phyloP scores from a whole-genome alignment of 2,797 vertebrate species.

The Gallirallus australis region DNA sequence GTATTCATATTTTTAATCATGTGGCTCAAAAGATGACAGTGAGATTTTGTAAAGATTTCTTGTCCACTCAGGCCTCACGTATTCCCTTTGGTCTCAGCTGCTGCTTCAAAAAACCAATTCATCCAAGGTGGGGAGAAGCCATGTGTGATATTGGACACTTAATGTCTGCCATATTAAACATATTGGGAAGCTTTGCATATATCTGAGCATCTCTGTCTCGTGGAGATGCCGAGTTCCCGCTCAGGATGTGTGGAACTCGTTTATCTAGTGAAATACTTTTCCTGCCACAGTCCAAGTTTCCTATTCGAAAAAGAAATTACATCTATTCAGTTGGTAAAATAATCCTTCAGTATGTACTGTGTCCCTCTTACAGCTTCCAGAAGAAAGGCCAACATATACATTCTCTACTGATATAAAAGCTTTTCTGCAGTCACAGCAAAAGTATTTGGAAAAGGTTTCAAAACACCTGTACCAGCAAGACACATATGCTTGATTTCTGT shows the following conservation, averaged over 20 bases:
- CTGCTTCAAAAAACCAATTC: background rate
- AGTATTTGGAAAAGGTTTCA: slow-evolving; percentile 21
- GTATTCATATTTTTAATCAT: background rate
- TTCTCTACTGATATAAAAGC: background rate
- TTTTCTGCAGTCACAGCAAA: slow-evolving; percentile 10
- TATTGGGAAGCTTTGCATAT: background rate
- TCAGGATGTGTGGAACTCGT: background rate
- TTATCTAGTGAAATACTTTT: background rate
- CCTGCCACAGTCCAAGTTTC: background rate
- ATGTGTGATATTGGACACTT: background rate
- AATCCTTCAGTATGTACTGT: slow-evolving; percentile 1
- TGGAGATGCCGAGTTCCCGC: rapidly evolving
- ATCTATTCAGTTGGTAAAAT: slow-evolving; percentile 53
- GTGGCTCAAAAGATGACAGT: background rate
- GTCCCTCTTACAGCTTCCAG: slow-evolving; percentile 12
- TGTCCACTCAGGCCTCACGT: background rate
- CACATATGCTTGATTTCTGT: background rate
- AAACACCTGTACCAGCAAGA: slow-evolving; percentile 9
- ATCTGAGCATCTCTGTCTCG: background rate
- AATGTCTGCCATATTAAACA: background rate
- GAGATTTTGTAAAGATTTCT: background rate
- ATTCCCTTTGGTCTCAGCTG: background rate
- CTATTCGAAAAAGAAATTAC: slow-evolving; percentile 31
- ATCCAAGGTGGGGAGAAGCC: background rate
- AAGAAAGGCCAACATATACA: slow-evolving; percentile 24